Base-by-base conservation (phyloP, 2,888 invertebrate genomes). In the Achlya flavicornis region DNA sequence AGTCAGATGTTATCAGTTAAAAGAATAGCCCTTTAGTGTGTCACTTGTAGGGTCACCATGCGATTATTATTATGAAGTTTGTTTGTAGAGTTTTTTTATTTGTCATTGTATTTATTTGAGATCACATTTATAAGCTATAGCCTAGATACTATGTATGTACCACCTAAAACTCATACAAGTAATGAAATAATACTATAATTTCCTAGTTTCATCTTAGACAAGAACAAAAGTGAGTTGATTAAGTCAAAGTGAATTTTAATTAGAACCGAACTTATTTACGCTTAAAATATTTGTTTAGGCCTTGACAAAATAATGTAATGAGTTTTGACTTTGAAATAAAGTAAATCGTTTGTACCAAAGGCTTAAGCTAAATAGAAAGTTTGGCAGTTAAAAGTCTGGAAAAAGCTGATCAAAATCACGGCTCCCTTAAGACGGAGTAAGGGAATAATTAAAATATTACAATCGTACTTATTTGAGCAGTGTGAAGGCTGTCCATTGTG, bases 1-100 rank as follows among this genome's bases (percentile, higher is more conserved):
- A 76, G 62, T 69, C 63, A 64, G 69, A 73, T 73, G 68, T 67
- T 75, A 75, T 73, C 75, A 65, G 63, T 63, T 69, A 63, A 72
- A 73, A 73, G 72, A 75, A 73, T 70, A 64, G 70, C 65, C 63
- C 57, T 38, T 59, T 33, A 61, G 33, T 61, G 43, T 19, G 48
- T 57, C 33, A n/a, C 12, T 38, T 7, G 53, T 46, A 32, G 61
- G 63, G 38, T 11, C 7, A 11, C 38, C 63, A 58, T 38, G 10
- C 58, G n/a, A 16, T n/a, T 10, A 0, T 32, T 14, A 10, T 35
- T 35, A 32, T 3, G 3, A 33, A 12, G n/a, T n/a, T n/a, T n/a
- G n/a, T n/a, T n/a, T n/a, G n/a, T n/a, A n/a, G n/a, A 14, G 14
- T n/a, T 6, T 32, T 58, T n/a, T 3, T 7, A 32, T 32, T 57